A percentile compares a stretch with the other conserved stretches of the same genome.
Evolutionary conservation across 2,888 invertebrate genomes (phyloP).

Genomic region (Rhingia rostrata): DNA sequence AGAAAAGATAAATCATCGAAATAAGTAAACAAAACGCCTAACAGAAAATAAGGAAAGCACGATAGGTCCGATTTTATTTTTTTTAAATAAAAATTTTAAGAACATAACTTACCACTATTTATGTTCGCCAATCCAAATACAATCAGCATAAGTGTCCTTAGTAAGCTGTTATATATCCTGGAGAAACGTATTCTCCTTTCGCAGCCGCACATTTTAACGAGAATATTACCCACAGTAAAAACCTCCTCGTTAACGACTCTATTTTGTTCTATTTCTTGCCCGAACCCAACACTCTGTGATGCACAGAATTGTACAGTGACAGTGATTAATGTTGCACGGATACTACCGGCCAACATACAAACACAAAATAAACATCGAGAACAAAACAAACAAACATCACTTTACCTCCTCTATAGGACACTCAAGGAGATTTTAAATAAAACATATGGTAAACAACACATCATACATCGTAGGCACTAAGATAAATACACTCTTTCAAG

Average conservation of each 20-base stretch:
- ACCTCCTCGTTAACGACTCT: conserved; percentile 36
- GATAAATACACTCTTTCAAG: conserved; percentile 52
- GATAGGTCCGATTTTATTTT: background rate
- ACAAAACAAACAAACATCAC: conserved; percentile 1
- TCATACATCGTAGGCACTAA: conserved; percentile 38
- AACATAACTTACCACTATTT: conserved; percentile 77
- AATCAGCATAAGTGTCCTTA: conserved; percentile 77
- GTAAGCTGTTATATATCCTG: conserved; percentile 77
- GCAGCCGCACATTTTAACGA: conserved; percentile 76
- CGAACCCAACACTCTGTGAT: background rate
- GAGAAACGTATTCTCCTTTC: conserved; percentile 75
- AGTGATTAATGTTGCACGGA: conserved; percentile 65
- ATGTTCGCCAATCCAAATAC: conserved; percentile 77
- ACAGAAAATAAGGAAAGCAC: conserved; percentile 35
- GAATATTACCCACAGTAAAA: conserved; percentile 56
- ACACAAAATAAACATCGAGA: conserved; percentile 21
- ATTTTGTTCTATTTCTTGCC: conserved; percentile 8
- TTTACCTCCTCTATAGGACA: conserved; percentile 33
- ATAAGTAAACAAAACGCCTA: background rate
- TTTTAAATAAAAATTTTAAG: background rate
- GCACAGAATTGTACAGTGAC: conserved; percentile 40
- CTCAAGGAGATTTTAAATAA: conserved; percentile 39
- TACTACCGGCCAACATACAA: conserved; percentile 32
- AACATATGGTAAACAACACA: conserved; percentile 52
- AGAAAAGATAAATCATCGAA: conserved; percentile 26